Percentiles rank a stretch among this genome's conserved stretches.
Evolutionary conservation across 2,113 vertebrate genomes (phyloP).

Genomic region (Scomber scombrus): DNA sequence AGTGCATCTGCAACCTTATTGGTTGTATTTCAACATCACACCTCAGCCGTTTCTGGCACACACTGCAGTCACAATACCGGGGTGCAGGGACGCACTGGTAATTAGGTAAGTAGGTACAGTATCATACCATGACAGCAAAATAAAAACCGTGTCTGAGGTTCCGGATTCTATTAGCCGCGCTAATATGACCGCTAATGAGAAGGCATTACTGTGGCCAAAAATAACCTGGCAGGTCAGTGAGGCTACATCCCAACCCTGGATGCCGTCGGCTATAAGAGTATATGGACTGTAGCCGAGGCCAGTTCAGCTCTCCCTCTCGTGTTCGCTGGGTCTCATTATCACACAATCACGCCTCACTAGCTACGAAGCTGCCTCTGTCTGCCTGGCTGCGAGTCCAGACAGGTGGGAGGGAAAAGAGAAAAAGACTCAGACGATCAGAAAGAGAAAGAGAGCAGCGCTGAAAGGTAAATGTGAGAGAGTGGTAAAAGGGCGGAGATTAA

Average conservation of each 20-base stretch:
- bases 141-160: background rate
- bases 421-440: conserved; percentile 3
- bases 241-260: conserved; percentile 25
- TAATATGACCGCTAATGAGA: conserved; percentile 70
- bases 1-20: conserved; percentile 26
- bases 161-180: conserved; percentile 60
- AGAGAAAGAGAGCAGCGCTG: background rate
- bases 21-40: conserved; percentile 6
- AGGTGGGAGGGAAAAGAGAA: conserved; percentile 55
- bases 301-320: conserved; percentile 32
- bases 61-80: background rate
- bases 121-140: background rate
- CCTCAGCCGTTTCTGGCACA: conserved; percentile 6
- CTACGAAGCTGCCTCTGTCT: conserved; percentile 45
- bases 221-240: conserved; percentile 54
- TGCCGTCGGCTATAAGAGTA: conserved; percentile 56
- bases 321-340: conserved; percentile 64
- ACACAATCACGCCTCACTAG: conserved; percentile 55
- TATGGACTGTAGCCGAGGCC: conserved; percentile 46
- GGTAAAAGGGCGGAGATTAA: background rate
- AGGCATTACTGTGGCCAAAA: conserved; percentile 66
- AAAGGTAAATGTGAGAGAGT: background rate
- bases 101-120: conserved; percentile 8
- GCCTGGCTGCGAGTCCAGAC: conserved; percentile 53
- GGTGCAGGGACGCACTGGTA: conserved; percentile 8